Percentiles rank a stretch among this genome's conserved stretches.
Evolutionary conservation across 2,113 vertebrate species (phyloP).

Genomic region (Hemiscyllium ocellatum): DNA sequence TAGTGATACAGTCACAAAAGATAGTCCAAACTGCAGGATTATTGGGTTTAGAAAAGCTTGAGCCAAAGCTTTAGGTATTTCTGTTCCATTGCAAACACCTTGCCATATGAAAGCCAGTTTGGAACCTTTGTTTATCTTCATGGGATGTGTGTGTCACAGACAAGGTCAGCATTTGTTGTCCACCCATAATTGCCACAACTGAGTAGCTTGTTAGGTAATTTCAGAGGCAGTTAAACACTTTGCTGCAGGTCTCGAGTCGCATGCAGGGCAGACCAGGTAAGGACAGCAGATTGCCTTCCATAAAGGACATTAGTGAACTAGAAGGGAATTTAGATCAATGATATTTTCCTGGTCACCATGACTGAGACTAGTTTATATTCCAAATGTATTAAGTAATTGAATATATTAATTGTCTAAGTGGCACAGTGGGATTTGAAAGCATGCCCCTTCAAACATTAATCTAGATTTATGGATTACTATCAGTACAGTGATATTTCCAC

Average conservation of each 20-base stretch:
- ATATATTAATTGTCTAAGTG: not conserved
- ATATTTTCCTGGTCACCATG: not conserved
- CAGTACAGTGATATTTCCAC: not conserved
- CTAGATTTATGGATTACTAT: too few species aligned
- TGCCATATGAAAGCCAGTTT: not conserved
- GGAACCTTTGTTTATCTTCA: not conserved
- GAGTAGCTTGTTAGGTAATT: not conserved
- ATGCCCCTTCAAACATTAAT: too few species aligned
- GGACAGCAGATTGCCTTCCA: not conserved
- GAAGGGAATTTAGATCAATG: not conserved
- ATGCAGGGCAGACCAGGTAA: not conserved
- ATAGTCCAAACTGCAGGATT: not conserved
- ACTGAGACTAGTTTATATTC: not conserved
- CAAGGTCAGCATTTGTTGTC: not conserved
- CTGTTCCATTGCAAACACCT: not conserved
- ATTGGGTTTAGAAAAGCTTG: not conserved
- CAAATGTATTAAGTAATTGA: not conserved
- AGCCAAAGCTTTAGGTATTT: not conserved
- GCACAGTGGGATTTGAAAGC: not conserved
- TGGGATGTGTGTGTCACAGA: not conserved
- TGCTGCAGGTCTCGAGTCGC: not conserved
- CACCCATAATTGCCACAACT: too few species aligned
- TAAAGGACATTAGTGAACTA: not conserved
- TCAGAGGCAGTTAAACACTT: not conserved
- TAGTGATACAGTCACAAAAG: not conserved